Evolutionary conservation across 2,113 vertebrate genomes (phyloP), one percentile per base, ranked within the genome.

Genomic region (Mesembrinibis cayennensis): DNA sequence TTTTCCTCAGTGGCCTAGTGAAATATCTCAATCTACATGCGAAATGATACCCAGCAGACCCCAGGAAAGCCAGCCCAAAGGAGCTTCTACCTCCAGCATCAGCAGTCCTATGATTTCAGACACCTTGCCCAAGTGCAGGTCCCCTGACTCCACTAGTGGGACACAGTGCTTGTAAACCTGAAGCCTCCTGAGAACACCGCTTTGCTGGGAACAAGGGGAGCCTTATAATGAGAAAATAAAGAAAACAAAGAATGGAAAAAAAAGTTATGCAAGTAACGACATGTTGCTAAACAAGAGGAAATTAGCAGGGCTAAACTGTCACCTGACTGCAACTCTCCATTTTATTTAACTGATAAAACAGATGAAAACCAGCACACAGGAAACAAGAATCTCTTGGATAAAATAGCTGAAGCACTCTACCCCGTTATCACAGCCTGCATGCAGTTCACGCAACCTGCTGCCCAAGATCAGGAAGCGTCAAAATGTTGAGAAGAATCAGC

Each of bases 61-160:
- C 36, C 42, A 29, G 53, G 27, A 86, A 69, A 90, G 11, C 8
- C 52, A 88, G 7, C 27, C 29, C 40, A 58, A 88, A 61, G 5
- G 21, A 92, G 40, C 38, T 16, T 90, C 91, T 97, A 99, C 99
- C 99, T 99, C 99, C 77, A 99, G 95, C 99, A 99, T 99, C 65
- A 99, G 98, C 72, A 99, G 94, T 61, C 99, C 99, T 82, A 99
- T 98, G 72, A 99, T 99, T 92, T 99, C 99, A 76, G 99, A 98
- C 10, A 98, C 99, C 56, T 99, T 98, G 81, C 99, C 98, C 88
- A 98, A 90, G 84, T 98, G 98, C 74, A 99, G 97, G 72, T 99
- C 99, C 40, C 99, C 99, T 2, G 99, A 99, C 87, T 99, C 99
- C 96, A 99, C 99, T 13, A 99, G 97, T 3, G 98, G 98, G 88